Percentiles rank a stretch among this genome's conserved stretches.
These are phyloP conservation scores for Siderastrea radians DNA, from an alignment of 92 coral and sea anemone species.

Conservation along the genomic window DNA sequence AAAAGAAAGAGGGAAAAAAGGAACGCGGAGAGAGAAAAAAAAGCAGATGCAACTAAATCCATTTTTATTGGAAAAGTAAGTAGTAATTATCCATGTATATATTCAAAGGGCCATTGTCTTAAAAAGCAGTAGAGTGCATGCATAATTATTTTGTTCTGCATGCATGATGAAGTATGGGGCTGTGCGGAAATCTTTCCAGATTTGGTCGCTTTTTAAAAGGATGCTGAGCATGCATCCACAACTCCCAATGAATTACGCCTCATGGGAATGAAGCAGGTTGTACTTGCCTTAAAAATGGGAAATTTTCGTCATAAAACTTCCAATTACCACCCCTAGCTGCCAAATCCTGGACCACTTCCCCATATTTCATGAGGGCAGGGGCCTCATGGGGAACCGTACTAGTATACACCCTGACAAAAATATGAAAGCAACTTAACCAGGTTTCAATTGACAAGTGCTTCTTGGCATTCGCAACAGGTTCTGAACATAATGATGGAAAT, in stretches of 20 bases:
- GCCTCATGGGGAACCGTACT: slow-evolving; percentile 62
- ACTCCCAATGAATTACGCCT: slow-evolving; percentile 36
- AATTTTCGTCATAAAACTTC: slow-evolving; percentile 68
- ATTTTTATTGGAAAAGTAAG: too few species aligned
- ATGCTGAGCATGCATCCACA: slow-evolving; percentile 58
- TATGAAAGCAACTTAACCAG: slow-evolving; percentile 56
- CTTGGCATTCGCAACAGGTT: slow-evolving; percentile 47
- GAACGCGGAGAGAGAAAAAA: too few species aligned
- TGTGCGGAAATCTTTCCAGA: too few species aligned
- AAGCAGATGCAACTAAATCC: too few species aligned
- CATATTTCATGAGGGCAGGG: slow-evolving; percentile 73
- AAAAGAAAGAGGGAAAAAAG: too few species aligned
- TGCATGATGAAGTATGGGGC: too few species aligned
- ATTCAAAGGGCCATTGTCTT: too few species aligned
- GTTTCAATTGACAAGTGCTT: slow-evolving; percentile 39
- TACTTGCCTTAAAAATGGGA: slow-evolving; percentile 54
- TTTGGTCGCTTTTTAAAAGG: not conserved
- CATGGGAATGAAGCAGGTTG: slow-evolving; percentile 19
- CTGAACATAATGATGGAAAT: slow-evolving; percentile 31
- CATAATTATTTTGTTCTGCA: too few species aligned
- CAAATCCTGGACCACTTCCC: slow-evolving; percentile 69
- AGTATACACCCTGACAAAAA: slow-evolving; percentile 53
- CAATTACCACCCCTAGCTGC: slow-evolving; percentile 66
- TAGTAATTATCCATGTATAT: too few species aligned
- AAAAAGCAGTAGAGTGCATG: too few species aligned